Percentiles rank a stretch among this genome's conserved stretches.
Conservation (phyloP, 2,113 vertebrate genomes). For the Speoplatyrhinus poulsoni region DNA sequence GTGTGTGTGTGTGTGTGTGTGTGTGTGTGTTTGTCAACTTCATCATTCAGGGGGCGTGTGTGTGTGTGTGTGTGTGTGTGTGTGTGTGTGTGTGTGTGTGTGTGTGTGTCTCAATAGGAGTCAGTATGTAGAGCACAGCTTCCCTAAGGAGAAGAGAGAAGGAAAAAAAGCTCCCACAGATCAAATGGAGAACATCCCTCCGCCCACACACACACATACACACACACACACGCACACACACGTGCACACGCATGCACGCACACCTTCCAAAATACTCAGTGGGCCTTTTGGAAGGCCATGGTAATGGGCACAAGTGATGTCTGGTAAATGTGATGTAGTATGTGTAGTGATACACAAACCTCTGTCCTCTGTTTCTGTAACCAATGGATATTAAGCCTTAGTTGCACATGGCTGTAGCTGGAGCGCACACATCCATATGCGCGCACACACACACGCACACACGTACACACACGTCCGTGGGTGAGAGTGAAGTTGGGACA, state of each 20-base stretch:
- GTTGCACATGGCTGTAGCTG: not conserved
- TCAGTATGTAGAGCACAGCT: conserved; percentile 80
- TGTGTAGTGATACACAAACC: not conserved
- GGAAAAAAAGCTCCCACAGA: conserved; percentile 73
- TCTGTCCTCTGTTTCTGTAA: conserved; percentile 2
- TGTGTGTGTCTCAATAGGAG: conserved; percentile 79
- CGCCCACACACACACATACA: conserved; percentile 55
- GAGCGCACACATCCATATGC: not conserved
- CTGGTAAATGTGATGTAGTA: conserved; percentile 44
- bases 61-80: conserved; percentile 19
- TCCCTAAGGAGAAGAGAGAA: conserved; percentile 75
- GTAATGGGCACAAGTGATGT: conserved; percentile 30
- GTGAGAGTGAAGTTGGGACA: not conserved
- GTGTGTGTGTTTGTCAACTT: conserved; percentile 5
- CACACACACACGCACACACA: conserved; percentile 23
- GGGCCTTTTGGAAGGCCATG: conserved; percentile 36
- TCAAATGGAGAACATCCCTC: conserved; percentile 82
- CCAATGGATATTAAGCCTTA: conserved; percentile 6
- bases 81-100: conserved; percentile 45
- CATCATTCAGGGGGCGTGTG: conserved; percentile 45
- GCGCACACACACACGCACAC: not conserved
- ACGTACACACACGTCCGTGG: not conserved
- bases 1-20: conserved; percentile 36
- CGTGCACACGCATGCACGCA: conserved; percentile 23
- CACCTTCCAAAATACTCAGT: conserved; percentile 10